A percentile compares a stretch with the other conserved stretches of the same genome.
phyloP scores from a whole-genome alignment of 2,113 vertebrate species.

The Apus apus region DNA sequence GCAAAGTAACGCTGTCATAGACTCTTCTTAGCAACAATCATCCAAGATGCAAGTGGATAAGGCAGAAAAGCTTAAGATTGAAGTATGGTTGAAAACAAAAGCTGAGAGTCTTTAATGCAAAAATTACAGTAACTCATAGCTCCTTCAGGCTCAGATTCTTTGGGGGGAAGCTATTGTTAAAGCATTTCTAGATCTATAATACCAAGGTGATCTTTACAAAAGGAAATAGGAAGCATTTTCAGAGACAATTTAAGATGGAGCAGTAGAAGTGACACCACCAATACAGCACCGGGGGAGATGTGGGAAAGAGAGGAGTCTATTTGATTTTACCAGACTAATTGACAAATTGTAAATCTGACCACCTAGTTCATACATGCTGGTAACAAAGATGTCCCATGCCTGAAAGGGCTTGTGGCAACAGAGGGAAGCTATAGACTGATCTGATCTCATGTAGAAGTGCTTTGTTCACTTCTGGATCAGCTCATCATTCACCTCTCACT shows the following conservation, averaged over 20 bases:
- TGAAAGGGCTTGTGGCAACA: neutral
- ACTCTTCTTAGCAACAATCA: neutral
- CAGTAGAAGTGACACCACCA: constrained; percentile 40
- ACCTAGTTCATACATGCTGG: constrained; percentile 46
- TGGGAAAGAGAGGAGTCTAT: constrained; percentile 25
- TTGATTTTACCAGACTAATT: constrained; percentile 25
- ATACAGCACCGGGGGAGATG: neutral
- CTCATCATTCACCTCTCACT: neutral
- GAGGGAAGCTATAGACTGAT: neutral
- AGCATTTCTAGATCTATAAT: neutral
- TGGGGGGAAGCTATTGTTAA: constrained; percentile 12
- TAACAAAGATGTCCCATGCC: neutral
- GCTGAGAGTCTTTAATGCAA: neutral
- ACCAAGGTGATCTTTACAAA: constrained; percentile 19
- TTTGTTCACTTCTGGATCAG: neutral
- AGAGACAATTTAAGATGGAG: constrained; percentile 39
- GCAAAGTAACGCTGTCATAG: neutral
- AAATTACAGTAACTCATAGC: neutral
- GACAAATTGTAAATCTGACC: constrained; percentile 58
- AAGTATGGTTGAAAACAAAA: constrained; percentile 37
- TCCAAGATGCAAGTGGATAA: neutral
- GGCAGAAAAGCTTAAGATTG: neutral
- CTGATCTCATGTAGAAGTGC: neutral
- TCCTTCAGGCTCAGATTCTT: neutral
- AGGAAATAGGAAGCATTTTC: constrained; percentile 31